These are phyloP conservation scores for Hybos culiciformis DNA, from an alignment of 2,888 invertebrate species.

Conservation along the genomic window DNA sequence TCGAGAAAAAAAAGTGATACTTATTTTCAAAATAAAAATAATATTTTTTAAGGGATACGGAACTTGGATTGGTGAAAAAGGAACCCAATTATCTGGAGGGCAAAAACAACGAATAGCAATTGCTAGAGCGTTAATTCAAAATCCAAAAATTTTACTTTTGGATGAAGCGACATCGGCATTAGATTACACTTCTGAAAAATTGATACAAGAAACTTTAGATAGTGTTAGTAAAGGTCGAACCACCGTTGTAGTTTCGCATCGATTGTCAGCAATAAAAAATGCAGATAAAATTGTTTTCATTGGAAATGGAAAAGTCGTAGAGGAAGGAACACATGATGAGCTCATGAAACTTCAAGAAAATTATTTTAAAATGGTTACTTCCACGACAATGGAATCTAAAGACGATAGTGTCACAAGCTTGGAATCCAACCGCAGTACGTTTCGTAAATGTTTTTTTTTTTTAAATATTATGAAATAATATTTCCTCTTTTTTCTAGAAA, in stretches of 20 bases:
- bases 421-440: slow-evolving; percentile 25
- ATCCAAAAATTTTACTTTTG: slow-evolving; percentile 58
- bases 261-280: slow-evolving; percentile 54
- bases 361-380: slow-evolving; percentile 52
- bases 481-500: too few relatives aligned
- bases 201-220: slow-evolving; percentile 69
- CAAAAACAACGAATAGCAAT: slow-evolving; percentile 79
- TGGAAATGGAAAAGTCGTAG: slow-evolving; percentile 55
- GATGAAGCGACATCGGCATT: slow-evolving; percentile 80
- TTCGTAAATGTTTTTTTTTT: not conserved
- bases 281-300: slow-evolving; percentile 58
- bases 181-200: slow-evolving; percentile 66
- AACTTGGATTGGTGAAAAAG: slow-evolving; percentile 65
- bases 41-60: slow-evolving; percentile 48
- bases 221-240: slow-evolving; percentile 59
- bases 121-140: slow-evolving; percentile 63
- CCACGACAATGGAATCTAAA: slow-evolving; percentile 25
- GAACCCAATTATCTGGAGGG: slow-evolving; percentile 68
- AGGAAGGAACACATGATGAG: slow-evolving; percentile 62
- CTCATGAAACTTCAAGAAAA: slow-evolving; percentile 48
- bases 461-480: too few relatives aligned
- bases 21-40: slow-evolving; percentile 4
- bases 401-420: slow-evolving; percentile 20
- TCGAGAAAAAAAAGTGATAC: not conserved
- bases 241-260: slow-evolving; percentile 62